A percentile compares a stretch with the other conserved stretches of the same genome.
These are phyloP conservation scores for Lucinisca nassula DNA, from an alignment of 2,888 invertebrate species.

Conservation along the genomic window DNA sequence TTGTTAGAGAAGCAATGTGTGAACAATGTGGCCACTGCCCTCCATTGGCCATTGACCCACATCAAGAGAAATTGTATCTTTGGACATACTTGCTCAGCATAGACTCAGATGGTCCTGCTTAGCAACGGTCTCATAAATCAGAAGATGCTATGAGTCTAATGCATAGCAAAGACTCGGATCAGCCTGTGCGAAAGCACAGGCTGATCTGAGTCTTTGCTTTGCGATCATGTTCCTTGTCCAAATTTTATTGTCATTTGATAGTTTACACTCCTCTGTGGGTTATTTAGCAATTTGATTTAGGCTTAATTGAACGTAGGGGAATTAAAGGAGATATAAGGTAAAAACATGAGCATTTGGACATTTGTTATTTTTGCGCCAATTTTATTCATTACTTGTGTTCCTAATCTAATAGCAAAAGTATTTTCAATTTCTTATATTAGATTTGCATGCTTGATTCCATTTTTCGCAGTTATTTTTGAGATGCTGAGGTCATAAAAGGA, in stretches of 20 bases:
- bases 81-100: no score
- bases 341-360: neutral
- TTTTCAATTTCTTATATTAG: neutral
- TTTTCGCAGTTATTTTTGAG: neutral
- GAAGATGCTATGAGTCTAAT: no score
- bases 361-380: neutral
- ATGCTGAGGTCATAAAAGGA: neutral
- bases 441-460: neutral
- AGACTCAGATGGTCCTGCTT: no score
- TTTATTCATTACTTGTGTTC: neutral
- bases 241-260: no score
- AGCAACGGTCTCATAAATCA: no score
- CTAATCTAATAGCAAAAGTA: neutral
- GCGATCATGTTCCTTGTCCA: no score
- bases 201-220: no score
- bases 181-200: no score
- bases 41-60: no score
- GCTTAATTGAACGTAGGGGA: no score
- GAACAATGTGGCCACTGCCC: conserved; percentile 51
- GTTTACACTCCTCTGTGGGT: neutral
- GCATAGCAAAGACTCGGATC: no score
- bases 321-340: neutral
- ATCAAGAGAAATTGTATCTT: no score
- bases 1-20: conserved; percentile 45
- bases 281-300: neutral